Percentiles rank a stretch among this genome's conserved stretches.
Conservation (phyloP, 2,888 invertebrate genomes). For the Octonoba sinensis region DNA sequence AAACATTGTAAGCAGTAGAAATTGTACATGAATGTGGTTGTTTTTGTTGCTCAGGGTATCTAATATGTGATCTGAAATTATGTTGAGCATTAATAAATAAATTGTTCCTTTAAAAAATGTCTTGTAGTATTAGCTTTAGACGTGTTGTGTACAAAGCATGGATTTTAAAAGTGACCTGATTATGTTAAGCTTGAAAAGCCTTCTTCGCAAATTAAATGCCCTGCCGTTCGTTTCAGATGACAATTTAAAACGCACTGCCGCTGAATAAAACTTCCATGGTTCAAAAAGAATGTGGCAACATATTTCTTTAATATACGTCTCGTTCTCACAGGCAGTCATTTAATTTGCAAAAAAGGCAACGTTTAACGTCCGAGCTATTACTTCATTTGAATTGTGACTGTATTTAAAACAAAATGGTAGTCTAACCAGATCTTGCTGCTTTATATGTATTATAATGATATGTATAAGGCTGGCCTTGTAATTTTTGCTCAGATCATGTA, state of each 20-base stretch:
- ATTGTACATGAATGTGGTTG: conserved; percentile 61
- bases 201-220: conserved; percentile 18
- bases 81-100: conserved; percentile 63
- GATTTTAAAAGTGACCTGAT: conserved; percentile 34
- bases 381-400: conserved; percentile 4
- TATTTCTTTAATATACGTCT: background rate
- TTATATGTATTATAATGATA: conserved; percentile 46
- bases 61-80: conserved; percentile 64
- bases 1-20: conserved; percentile 55
- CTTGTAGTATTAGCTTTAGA: conserved; percentile 59
- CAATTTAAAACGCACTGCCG: conserved; percentile 28
- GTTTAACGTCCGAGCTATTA: conserved; percentile 1
- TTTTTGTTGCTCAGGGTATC: conserved; percentile 64
- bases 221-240: conserved; percentile 2
- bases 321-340: conserved; percentile 10
- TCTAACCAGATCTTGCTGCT: conserved; percentile 34
- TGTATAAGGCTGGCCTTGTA: conserved; percentile 61
- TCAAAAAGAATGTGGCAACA: conserved; percentile 10
- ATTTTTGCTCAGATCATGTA: conserved; percentile 62
- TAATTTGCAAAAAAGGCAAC: conserved; percentile 10
- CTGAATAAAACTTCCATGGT: conserved; percentile 15
- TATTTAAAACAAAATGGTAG: conserved; percentile 12
- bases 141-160: conserved; percentile 54
- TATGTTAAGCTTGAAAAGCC: conserved; percentile 20
- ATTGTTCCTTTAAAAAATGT: conserved; percentile 61